These are phyloP conservation scores for Loriculus beryllinus DNA, from an alignment of 2,797 vertebrate genomes.

Conservation along the genomic window DNA sequence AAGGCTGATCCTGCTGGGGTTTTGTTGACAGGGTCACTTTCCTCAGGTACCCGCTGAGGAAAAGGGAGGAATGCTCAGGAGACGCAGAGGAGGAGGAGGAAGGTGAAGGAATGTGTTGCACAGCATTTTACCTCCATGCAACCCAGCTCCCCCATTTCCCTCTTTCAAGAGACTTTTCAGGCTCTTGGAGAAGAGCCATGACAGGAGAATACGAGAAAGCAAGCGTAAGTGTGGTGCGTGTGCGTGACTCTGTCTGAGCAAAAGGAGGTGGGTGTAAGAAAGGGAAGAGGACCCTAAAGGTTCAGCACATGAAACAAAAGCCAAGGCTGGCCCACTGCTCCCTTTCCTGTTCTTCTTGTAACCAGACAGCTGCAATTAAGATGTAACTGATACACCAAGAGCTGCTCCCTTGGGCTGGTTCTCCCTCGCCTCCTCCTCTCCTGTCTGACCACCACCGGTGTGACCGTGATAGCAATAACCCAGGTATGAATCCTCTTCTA, in stretches of 20 bases:
- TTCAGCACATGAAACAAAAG: conserved; percentile 13
- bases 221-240: background rate
- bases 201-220: conserved; percentile 56
- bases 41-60: conserved; percentile 56
- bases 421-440: background rate
- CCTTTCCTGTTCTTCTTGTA: background rate
- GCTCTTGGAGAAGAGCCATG: conserved; percentile 65
- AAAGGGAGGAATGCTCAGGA: conserved; percentile 29
- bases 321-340: background rate
- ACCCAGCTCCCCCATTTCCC: background rate
- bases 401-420: rapidly evolving
- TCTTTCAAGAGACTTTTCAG: conserved; percentile 57
- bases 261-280: background rate
- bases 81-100: background rate
- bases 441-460: rapidly evolving
- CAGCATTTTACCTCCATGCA: background rate
- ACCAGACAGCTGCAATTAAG: conserved; percentile 35
- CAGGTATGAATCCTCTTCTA: background rate
- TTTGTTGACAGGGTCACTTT: conserved; percentile 54
- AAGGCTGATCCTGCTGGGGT: conserved; percentile 45
- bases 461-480: background rate
- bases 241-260: background rate
- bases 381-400: background rate
- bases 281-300: background rate
- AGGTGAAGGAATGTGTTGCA: background rate